Evolutionary conservation across 2,888 invertebrate genomes (phyloP).

Genomic region (Protula sp.): DNA sequence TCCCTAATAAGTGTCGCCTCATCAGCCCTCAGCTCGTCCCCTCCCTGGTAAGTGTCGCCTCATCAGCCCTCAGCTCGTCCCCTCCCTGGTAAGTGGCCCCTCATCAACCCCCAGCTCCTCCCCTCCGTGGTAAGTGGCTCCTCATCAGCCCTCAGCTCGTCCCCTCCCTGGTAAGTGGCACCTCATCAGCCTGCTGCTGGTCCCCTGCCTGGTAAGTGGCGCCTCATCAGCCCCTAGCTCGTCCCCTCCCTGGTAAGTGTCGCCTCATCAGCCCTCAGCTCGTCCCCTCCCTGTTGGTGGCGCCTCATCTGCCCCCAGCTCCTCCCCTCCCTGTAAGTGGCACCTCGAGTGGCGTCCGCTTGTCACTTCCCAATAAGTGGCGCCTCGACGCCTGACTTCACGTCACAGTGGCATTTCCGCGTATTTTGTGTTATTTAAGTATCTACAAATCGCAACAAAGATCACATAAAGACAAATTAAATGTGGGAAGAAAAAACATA

Average conservation of each 20-base stretch:
- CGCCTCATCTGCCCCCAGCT: constrained; percentile 48
- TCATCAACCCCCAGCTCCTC: too few relatives aligned
- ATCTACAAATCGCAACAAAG: too few relatives aligned
- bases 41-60: too few relatives aligned
- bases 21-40: too few relatives aligned
- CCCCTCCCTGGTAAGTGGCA: constrained; percentile 30
- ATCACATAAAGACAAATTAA: too few relatives aligned
- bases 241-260: constrained; percentile 32
- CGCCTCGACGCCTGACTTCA: constrained; percentile 47
- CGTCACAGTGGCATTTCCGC: too few relatives aligned
- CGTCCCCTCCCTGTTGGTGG: constrained; percentile 32
- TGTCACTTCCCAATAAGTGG: constrained; percentile 31
- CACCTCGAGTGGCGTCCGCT: constrained; percentile 47
- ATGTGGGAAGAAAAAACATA: too few relatives aligned
- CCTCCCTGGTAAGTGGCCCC: too few relatives aligned
- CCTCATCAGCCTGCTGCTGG: constrained; percentile 46
- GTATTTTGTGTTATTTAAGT: too few relatives aligned
- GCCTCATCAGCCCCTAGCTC: constrained; percentile 47
- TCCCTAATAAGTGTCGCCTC: too few relatives aligned
- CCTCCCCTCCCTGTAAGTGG: constrained; percentile 32
- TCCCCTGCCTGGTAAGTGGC: constrained; percentile 31
- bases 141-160: constrained; percentile 49
- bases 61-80: too few relatives aligned
- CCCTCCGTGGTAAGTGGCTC: too few relatives aligned
- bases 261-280: constrained; percentile 48